Evolutionary conservation across 2,888 invertebrate genomes (phyloP).

Genomic region (Microdon myrmicae): DNA sequence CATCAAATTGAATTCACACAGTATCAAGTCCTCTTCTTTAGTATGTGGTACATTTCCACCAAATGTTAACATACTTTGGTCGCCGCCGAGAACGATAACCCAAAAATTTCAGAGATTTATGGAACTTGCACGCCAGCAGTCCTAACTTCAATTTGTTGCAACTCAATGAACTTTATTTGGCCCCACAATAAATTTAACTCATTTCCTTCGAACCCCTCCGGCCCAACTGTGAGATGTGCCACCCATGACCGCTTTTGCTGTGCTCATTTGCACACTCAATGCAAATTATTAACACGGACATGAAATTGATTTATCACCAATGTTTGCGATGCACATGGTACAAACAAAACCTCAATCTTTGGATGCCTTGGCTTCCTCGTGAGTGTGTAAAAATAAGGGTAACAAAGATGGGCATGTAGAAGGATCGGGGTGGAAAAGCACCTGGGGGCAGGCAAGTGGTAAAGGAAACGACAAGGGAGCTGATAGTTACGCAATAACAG

Average conservation of each 20-base stretch:
- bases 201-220: conserved; percentile 6
- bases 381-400: no score
- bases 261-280: no score
- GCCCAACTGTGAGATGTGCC: no score
- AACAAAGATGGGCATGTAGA: no score
- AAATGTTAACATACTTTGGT: no score
- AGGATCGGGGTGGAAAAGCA: conserved; percentile 29
- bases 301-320: conserved; percentile 46
- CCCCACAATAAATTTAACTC: conserved; percentile 45
- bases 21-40: no score
- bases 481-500: conserved; percentile 11
- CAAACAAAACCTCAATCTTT: no score
- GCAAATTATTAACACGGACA: conserved; percentile 47
- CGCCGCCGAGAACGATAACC: no score
- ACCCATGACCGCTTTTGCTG: neutral
- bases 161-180: conserved; percentile 51
- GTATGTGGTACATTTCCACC: no score
- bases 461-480: neutral
- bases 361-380: no score
- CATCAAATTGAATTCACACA: no score
- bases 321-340: no score
- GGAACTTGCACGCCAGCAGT: conserved; percentile 38
- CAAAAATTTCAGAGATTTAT: conserved; percentile 46
- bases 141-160: conserved; percentile 52
- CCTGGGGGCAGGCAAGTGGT: conserved; percentile 7